Evolutionary conservation across 2,797 vertebrate genomes (phyloP), one percentile per base, ranked within the genome.

Genomic region (Falco rusticolus): DNA sequence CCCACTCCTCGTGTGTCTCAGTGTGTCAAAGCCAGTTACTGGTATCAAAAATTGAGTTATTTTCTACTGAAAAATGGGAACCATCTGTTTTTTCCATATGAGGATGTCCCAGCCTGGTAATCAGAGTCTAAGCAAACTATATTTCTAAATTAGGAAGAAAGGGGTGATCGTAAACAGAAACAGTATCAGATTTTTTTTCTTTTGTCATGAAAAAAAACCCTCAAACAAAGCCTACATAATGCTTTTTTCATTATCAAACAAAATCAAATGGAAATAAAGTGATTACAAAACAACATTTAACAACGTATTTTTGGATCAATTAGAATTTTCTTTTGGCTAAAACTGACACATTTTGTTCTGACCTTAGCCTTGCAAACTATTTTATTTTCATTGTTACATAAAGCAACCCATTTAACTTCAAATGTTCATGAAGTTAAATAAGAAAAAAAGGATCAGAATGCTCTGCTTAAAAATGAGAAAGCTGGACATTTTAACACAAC

Each of bases 371-470:
- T 75, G 41, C 16, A 80, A 92, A 92, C n/a, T n/a, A 24, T 41
- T 89, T 96, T 84, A 79, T 93, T 84, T 84, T 64, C 45, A 47
- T 53, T 51, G 60, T 85, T 92, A 82, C 60, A 83, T 87, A 92
- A 92, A 83, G 33, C 48, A 89, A 89, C 68, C 83, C 53, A 68
- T 92, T 96, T 94, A 85, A 63, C 84, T 93, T 89, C 94, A 93
- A 56, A 77, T 37, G 37, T 37, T 37, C 37, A 37, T 87, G 41
- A 66, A 94, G 43, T 76, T 70, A 89, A 93, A 83, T 72, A 53
- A 80, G 41, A 47, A 86, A 74, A 84, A 84, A 94, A 90, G 17
- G 87, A 80, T 80, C 68, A 60, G 25, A 83, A 87, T 29, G 18
- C 6, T 76, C 39, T 70, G 77, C 79, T 69, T 43, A 37, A 92